phyloP scores from a whole-genome alignment of 2,888 invertebrate species.

The Sphecodes monilicornis region DNA sequence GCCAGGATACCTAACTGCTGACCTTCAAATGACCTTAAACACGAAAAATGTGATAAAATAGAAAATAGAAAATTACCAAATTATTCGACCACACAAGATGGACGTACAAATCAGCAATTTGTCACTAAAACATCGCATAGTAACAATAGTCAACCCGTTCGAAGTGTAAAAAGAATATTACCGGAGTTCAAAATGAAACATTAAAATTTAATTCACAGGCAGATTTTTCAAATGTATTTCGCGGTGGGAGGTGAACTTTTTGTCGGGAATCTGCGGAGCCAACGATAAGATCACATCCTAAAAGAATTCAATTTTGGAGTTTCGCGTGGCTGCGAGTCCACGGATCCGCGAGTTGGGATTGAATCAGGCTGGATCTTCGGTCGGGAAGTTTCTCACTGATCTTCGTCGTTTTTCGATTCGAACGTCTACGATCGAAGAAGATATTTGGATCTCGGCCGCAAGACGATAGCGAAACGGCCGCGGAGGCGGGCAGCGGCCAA shows the following conservation, averaged over 20 bases:
- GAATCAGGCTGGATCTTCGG: slow-evolving; percentile 18
- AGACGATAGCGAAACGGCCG: neutral
- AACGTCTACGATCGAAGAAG: slow-evolving; percentile 26
- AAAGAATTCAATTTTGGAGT: slow-evolving; percentile 32
- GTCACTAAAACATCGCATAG: neutral
- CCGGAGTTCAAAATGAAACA: neutral
- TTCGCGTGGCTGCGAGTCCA: neutral
- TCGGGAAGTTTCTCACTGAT: slow-evolving; percentile 21
- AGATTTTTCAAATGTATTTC: neutral
- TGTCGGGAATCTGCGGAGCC: neutral
- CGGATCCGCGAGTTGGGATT: neutral
- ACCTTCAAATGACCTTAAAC: neutral
- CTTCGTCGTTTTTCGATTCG: slow-evolving; percentile 28
- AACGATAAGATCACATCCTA: slow-evolving; percentile 9
- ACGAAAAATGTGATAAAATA: neutral
- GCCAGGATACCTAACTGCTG: no score
- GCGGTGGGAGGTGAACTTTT: neutral
- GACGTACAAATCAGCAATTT: neutral
- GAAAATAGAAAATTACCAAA: neutral
- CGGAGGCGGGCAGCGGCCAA: slow-evolving; percentile 9
- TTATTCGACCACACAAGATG: neutral
- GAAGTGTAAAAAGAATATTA: neutral
- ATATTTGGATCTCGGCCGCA: slow-evolving; percentile 24
- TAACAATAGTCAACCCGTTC: neutral
- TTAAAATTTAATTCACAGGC: neutral